Evolutionary conservation across 2,888 invertebrate genomes (phyloP).

Genomic region (Tetragonisca angustula): DNA sequence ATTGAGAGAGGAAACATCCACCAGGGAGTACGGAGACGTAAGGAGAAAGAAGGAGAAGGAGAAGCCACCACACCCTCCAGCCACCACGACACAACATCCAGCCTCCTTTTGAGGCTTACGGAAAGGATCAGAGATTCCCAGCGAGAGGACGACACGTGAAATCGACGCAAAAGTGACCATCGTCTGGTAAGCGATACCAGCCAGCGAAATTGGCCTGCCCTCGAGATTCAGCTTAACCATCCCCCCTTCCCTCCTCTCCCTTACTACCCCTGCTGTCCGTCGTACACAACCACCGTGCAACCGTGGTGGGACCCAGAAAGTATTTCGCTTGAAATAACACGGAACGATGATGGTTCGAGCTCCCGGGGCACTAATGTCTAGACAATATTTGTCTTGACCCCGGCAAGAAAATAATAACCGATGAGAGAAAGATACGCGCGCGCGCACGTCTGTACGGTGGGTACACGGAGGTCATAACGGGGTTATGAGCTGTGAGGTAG

Average conservation of each 20-base stretch:
- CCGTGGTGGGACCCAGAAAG: conserved; percentile 52
- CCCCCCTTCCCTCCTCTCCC: conserved; percentile 12
- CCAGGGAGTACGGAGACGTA: neutral
- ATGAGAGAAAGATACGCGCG: conserved; percentile 62
- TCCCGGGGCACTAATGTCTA: conserved; percentile 72
- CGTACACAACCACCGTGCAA: neutral
- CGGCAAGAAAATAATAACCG: conserved; percentile 80
- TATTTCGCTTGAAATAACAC: conserved; percentile 68
- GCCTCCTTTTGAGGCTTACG: conserved; percentile 71
- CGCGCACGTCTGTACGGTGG: conserved; percentile 21
- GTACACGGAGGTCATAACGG: conserved; percentile 78
- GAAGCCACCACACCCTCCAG: conserved; percentile 61
- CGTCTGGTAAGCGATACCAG: conserved; percentile 75
- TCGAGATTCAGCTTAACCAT: conserved; percentile 61
- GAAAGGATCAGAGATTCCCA: conserved; percentile 67
- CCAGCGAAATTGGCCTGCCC: conserved; percentile 60
- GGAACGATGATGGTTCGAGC: conserved; percentile 41
- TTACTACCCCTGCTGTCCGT: neutral
- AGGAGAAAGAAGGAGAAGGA: conserved; percentile 1
- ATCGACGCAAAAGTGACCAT: conserved; percentile 81
- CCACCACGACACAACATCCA: conserved; percentile 78
- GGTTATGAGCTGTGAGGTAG: conserved; percentile 82
- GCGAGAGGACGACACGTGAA: conserved; percentile 54
- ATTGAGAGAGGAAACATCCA: conserved; percentile 60
- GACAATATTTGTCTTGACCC: conserved; percentile 80